A percentile compares a stretch with the other conserved stretches of the same genome.
Evolutionary conservation across 2,888 invertebrate genomes (phyloP).

Genomic region (Halictus quadricinctus): DNA sequence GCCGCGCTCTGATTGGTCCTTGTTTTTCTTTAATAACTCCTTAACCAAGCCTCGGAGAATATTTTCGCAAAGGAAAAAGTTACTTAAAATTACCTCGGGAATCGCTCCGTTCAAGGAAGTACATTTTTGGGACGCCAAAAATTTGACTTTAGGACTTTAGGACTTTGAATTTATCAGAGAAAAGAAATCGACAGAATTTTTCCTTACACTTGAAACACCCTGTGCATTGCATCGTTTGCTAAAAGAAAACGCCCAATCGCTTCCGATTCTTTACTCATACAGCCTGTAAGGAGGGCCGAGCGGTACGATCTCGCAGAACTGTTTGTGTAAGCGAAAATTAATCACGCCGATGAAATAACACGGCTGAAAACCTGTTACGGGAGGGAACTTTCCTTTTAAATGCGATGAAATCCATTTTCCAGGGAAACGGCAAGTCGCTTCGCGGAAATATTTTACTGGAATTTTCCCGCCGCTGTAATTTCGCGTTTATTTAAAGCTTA

Average conservation of each 20-base stretch:
- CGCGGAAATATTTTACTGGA: neutral
- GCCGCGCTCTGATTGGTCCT: no score
- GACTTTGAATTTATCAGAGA: neutral
- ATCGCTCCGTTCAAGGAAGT: no score
- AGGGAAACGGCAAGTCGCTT: neutral
- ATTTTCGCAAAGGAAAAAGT: no score
- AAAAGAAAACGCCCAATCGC: neutral
- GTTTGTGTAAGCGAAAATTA: conserved; percentile 33
- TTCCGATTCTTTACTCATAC: neutral
- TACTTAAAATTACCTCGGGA: no score
- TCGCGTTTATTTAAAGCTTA: conserved; percentile 9
- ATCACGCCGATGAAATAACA: conserved; percentile 37
- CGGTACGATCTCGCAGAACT: neutral
- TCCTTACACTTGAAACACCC: neutral
- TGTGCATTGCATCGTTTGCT: neutral
- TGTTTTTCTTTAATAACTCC: no score
- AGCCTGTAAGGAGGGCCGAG: neutral
- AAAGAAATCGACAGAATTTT: neutral
- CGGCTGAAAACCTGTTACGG: neutral
- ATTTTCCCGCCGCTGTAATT: neutral
- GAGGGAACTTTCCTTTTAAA: neutral
- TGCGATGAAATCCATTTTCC: conserved; percentile 5
- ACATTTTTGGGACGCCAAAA: neutral
- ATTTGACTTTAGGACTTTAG: no score
- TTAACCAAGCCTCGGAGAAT: no score